These are phyloP conservation scores for Parnassius apollo DNA, from an alignment of 2,888 invertebrate species.

Conservation along the genomic window DNA sequence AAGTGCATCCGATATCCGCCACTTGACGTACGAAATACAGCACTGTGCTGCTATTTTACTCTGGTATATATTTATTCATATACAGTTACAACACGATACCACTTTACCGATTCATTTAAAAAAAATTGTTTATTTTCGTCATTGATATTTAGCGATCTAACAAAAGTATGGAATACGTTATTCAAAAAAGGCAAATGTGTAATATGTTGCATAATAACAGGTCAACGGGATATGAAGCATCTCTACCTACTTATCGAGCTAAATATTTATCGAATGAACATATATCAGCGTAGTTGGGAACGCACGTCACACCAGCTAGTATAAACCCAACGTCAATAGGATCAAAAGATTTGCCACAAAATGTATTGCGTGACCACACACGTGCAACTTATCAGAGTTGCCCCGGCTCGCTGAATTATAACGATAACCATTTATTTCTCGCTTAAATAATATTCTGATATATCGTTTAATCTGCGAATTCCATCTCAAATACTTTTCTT, in stretches of 20 bases:
- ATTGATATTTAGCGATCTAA: too few species aligned
- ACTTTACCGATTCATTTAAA: too few species aligned
- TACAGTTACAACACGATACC: too few species aligned
- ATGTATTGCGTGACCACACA: constrained; percentile 43
- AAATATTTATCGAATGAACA: constrained; percentile 35
- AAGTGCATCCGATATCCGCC: too few species aligned
- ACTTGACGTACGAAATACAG: too few species aligned
- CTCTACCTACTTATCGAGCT: constrained; percentile 20
- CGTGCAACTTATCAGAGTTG: constrained; percentile 44
- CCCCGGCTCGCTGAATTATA: constrained; percentile 45
- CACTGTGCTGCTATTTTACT: too few species aligned
- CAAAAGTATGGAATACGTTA: too few species aligned
- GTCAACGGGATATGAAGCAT: constrained; percentile 26
- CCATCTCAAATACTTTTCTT: constrained; percentile 32
- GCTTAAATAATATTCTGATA: constrained; percentile 43
- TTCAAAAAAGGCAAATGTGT: constrained; percentile 8
- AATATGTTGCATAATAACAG: constrained; percentile 12
- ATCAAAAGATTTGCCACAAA: constrained; percentile 50
- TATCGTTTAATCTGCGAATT: constrained; percentile 42
- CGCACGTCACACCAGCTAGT: constrained; percentile 25
- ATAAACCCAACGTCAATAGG: constrained; percentile 42
- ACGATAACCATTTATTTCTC: constrained; percentile 49
- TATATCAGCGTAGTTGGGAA: constrained; percentile 40
- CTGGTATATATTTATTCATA: too few species aligned
- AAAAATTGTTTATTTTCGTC: too few species aligned